Evolutionary conservation across 2,797 vertebrate genomes (phyloP).

Genomic region (Centroberyx gerrardi): DNA sequence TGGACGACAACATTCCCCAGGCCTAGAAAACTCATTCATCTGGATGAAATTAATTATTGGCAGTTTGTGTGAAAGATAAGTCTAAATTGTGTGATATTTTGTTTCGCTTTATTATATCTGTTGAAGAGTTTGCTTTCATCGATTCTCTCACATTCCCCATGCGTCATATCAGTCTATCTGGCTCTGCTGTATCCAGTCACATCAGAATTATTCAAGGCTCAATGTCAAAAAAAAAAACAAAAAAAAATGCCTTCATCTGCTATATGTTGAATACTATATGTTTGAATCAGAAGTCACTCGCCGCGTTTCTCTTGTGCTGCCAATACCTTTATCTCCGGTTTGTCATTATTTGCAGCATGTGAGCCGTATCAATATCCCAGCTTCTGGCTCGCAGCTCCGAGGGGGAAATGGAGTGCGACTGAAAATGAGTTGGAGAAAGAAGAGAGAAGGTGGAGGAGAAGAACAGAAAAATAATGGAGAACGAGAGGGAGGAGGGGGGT

Average conservation of each 20-base stretch:
- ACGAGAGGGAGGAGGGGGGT: background rate
- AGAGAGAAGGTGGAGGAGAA: background rate
- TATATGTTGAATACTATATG: constrained; percentile 7
- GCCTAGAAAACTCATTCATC: background rate
- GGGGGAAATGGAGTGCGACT: constrained; percentile 19
- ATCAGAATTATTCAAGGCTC: constrained; percentile 11
- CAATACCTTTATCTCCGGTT: constrained; percentile 15
- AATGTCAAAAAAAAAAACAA: constrained; percentile 1
- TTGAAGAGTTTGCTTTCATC: constrained; percentile 7
- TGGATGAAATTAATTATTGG: background rate
- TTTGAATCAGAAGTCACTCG: constrained; percentile 7
- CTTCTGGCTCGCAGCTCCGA: constrained; percentile 12
- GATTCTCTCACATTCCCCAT: background rate
- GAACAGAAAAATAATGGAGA: constrained; percentile 9
- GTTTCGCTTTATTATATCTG: background rate
- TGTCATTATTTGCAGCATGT: constrained; percentile 43
- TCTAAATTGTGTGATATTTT: background rate
- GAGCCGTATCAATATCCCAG: constrained; percentile 42
- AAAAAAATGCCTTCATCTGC: background rate
- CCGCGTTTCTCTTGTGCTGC: constrained; percentile 17
- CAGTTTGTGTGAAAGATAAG: background rate
- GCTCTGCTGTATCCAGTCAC: constrained; percentile 10
- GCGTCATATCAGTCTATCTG: background rate
- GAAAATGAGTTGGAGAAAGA: constrained; percentile 29
- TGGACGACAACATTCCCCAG: background rate